phyloP scores from a whole-genome alignment of 2,113 vertebrate genomes.

The Periophthalmodon schlosseri region DNA sequence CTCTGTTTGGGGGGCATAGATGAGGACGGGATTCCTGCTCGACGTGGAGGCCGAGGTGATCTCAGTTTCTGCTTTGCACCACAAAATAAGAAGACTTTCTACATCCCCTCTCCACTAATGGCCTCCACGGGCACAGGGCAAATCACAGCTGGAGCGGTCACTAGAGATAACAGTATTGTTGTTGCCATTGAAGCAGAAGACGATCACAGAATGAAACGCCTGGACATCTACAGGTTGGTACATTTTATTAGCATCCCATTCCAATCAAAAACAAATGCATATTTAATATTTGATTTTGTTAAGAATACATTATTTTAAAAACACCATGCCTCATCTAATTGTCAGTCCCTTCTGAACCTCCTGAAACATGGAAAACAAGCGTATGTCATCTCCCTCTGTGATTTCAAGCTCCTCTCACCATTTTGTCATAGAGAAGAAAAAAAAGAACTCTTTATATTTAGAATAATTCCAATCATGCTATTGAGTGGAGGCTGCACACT shows the following conservation, averaged over 20 bases:
- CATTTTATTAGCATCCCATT: background rate
- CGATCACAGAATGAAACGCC: constrained; percentile 79
- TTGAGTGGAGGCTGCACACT: too few relatives aligned
- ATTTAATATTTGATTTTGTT: too few relatives aligned
- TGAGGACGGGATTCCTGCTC: constrained; percentile 71
- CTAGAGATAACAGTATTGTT: constrained; percentile 81
- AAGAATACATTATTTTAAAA: too few relatives aligned
- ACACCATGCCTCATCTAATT: too few relatives aligned
- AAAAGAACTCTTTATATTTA: too few relatives aligned
- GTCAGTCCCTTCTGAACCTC: too few relatives aligned
- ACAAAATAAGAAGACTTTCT: constrained; percentile 75
- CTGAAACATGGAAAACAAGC: too few relatives aligned
- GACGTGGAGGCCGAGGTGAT: constrained; percentile 81
- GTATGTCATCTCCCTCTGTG: too few relatives aligned
- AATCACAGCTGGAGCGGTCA: constrained; percentile 84
- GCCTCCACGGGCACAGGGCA: constrained; percentile 77
- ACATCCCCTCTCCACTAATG: constrained; percentile 83
- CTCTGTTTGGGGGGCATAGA: constrained; percentile 87
- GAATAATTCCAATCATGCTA: too few relatives aligned
- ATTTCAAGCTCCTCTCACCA: too few relatives aligned
- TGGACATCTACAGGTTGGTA: constrained; percentile 87
- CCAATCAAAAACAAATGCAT: too few relatives aligned
- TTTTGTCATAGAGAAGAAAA: too few relatives aligned
- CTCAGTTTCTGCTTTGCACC: constrained; percentile 88
- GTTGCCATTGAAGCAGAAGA: constrained; percentile 85